Evolutionary conservation across 1,140 invertebrate species (phyloP), one percentile per base, ranked within the genome.

Genomic region (Antheraea pernyi): DNA sequence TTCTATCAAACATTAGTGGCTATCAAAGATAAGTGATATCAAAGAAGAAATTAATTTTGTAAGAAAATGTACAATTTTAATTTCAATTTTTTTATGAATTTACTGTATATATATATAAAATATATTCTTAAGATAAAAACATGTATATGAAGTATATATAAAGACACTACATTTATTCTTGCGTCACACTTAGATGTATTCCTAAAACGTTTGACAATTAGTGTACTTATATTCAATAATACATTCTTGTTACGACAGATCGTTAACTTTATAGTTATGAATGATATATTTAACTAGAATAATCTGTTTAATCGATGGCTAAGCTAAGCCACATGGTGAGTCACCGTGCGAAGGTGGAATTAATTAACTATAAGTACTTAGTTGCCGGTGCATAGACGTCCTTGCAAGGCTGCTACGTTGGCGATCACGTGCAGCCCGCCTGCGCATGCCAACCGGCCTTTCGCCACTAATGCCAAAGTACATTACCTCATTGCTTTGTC

Each of bases 311-410:
- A 30, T 8, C 61, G 65, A 36, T 68, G 66, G 64, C 19, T 65
- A 46, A 53, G 60, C 60, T 16, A 10, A 19, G 59, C 7, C 64
- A 76, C 75, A 69, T 65, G 80, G 80, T 91, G 88, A 91, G 76
- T 91, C 88, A 91, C 77, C 82, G 78, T 81, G 78, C 78, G 72
- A 85, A 87, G 86, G 86, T 85, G 74, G 86, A 82, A 84, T 90
- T 89, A 90, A 90, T 88, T 88, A 86, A 81, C 79, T 74, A 86
- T 84, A 53, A 53, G 46, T 53, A 42, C 39, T 42, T 42, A 80
- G 82, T 79, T 81, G 78, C 76, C 74, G 72, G 76, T 77, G 84
- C 82, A 84, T 86, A 91, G 86, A 87, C 85, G 88, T 83, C 88
- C 88, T 91, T 91, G 87, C 88, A 91, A 91, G 88, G 88, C 84